Percentiles rank a stretch among this genome's conserved stretches.
phyloP scores from a whole-genome alignment of 2,888 invertebrate species.

The Congeria kusceri region DNA sequence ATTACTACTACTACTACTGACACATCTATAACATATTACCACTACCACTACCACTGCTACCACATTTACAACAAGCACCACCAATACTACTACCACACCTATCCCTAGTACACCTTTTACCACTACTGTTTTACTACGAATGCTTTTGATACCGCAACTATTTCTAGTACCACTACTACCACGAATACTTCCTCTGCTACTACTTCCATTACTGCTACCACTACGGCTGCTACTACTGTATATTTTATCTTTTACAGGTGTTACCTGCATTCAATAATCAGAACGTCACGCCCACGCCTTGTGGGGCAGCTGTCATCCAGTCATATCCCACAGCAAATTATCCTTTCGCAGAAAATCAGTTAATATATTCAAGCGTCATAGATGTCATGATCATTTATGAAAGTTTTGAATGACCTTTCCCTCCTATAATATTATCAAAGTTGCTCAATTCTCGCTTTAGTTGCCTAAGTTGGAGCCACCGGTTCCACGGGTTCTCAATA shows the following conservation, averaged over 20 bases:
- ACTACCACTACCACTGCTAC: no score
- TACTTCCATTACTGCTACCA: no score
- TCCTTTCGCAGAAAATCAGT: conserved; percentile 28
- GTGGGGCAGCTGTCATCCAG: conserved; percentile 33
- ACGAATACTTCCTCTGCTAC: no score
- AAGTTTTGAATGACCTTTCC: no score
- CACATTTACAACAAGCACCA: no score
- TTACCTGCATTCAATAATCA: conserved; percentile 44
- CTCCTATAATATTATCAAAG: neutral
- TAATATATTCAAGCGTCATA: no score
- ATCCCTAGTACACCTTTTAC: neutral
- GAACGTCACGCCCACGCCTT: conserved; percentile 19
- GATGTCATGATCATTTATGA: no score
- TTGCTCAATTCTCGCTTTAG: conserved; percentile 22
- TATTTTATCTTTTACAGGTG: conserved; percentile 22
- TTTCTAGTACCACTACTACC: no score
- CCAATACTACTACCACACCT: no score
- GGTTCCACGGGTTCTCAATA: conserved; percentile 36
- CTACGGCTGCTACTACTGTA: neutral
- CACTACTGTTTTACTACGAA: neutral
- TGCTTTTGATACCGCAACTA: no score
- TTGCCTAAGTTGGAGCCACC: conserved; percentile 48
- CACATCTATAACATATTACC: no score
- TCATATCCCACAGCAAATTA: conserved; percentile 41
- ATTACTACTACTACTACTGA: no score